Evolutionary conservation across 1,140 invertebrate genomes (phyloP).

Genomic region (Periplaneta americana): DNA sequence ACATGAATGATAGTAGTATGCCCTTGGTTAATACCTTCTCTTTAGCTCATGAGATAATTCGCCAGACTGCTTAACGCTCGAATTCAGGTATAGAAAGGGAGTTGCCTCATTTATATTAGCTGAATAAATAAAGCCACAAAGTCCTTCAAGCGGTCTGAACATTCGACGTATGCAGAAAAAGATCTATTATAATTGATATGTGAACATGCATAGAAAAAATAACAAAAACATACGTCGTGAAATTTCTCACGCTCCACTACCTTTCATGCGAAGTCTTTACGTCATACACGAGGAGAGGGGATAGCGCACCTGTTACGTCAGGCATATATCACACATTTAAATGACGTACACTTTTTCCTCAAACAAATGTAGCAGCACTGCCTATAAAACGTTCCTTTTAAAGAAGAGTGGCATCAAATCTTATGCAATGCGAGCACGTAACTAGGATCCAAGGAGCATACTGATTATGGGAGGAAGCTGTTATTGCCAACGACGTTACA

Average conservation of each 20-base stretch:
- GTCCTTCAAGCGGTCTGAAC: background rate
- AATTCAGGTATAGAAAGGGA: no score
- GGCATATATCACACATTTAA: background rate
- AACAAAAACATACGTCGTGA: background rate
- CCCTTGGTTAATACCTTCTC: no score
- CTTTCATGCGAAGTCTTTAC: background rate
- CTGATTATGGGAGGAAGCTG: background rate
- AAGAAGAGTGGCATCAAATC: background rate
- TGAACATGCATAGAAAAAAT: background rate
- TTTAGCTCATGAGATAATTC: no score
- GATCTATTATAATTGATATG: background rate
- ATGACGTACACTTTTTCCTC: background rate
- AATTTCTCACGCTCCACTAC: background rate
- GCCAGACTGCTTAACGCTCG: no score
- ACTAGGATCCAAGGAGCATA: background rate
- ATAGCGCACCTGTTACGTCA: background rate
- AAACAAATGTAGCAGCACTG: background rate
- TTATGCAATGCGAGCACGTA: background rate
- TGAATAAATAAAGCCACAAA: no score
- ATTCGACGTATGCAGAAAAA: background rate
- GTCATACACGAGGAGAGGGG: background rate
- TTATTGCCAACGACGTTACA: background rate
- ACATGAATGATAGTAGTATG: no score
- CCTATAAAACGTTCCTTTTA: background rate
- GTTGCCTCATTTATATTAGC: no score